Evolutionary conservation across 2,888 invertebrate genomes (phyloP).

Genomic region (Choristoneura rosaceana): DNA sequence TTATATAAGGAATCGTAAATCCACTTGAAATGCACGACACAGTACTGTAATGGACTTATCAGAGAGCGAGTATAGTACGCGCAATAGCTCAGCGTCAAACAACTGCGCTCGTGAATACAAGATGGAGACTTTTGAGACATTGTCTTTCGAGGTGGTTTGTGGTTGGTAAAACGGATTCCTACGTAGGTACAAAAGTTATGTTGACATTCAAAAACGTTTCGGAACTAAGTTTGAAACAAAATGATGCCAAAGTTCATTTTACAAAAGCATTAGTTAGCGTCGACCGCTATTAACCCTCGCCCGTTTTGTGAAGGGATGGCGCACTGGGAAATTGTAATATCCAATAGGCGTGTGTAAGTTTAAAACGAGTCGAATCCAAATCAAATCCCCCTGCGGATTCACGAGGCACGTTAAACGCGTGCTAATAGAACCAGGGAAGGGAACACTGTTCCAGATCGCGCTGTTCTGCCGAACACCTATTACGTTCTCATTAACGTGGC

Average conservation of each 20-base stretch:
- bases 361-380: slow-evolving; percentile 55
- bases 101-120: slow-evolving; percentile 34
- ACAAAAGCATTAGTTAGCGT: slow-evolving; percentile 27
- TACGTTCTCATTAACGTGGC: slow-evolving; percentile 73
- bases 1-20: slow-evolving; percentile 22
- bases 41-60: slow-evolving; percentile 33
- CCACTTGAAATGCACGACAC: slow-evolving; percentile 18
- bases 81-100: slow-evolving; percentile 31
- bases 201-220: slow-evolving; percentile 5
- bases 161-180: background rate
- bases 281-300: slow-evolving; percentile 38
- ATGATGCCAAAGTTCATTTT: slow-evolving; percentile 22
- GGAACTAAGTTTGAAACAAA: slow-evolving; percentile 4
- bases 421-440: slow-evolving; percentile 50
- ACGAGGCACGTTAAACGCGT: slow-evolving; percentile 58
- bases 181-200: slow-evolving; percentile 1
- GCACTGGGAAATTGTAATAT: slow-evolving; percentile 37
- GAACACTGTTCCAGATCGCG: slow-evolving; percentile 60
- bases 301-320: slow-evolving; percentile 22
- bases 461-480: slow-evolving; percentile 68
- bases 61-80: slow-evolving; percentile 10
- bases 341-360: slow-evolving; percentile 47
- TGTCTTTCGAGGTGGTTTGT: slow-evolving; percentile 7
- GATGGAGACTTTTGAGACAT: slow-evolving; percentile 36
- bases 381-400: slow-evolving; percentile 59